These are phyloP conservation scores for Meriones unguiculatus DNA, from an alignment of 2,113 vertebrate genomes.

Conservation along the genomic window DNA sequence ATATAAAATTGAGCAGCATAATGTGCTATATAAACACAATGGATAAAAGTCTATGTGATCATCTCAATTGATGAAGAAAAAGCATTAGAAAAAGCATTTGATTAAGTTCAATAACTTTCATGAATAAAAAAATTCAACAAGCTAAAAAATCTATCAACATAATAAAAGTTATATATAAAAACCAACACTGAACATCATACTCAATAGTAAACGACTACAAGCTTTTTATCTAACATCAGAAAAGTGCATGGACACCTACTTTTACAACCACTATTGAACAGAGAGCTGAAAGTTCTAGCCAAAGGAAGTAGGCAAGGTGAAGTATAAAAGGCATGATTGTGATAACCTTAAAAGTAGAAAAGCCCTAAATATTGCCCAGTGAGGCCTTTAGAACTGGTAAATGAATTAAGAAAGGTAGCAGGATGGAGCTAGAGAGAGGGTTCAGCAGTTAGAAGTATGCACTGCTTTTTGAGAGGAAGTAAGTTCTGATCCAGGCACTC, in stretches of 20 bases:
- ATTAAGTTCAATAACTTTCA: neutral
- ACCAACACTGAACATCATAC: neutral
- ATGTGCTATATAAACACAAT: neutral
- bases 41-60: neutral
- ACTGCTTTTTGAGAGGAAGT: neutral
- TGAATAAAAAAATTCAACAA: neutral
- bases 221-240: neutral
- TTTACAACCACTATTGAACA: neutral
- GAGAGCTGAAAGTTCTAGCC: neutral
- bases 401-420: neutral
- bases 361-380: neutral
- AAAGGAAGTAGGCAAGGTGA: neutral
- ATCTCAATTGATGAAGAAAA: neutral
- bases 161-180: slow-evolving; percentile 17
- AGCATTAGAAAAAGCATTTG: neutral
- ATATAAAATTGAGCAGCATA: neutral
- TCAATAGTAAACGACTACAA: neutral
- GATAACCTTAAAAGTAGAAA: neutral
- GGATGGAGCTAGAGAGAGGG: neutral
- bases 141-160: neutral
- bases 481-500: no score
- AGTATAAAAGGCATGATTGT: neutral
- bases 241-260: neutral
- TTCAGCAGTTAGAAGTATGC: neutral
- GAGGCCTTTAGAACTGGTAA: neutral